Evolutionary conservation across 2,888 invertebrate genomes (phyloP), one percentile per base, ranked within the genome.

Genomic region (Anthrax anthrax): DNA sequence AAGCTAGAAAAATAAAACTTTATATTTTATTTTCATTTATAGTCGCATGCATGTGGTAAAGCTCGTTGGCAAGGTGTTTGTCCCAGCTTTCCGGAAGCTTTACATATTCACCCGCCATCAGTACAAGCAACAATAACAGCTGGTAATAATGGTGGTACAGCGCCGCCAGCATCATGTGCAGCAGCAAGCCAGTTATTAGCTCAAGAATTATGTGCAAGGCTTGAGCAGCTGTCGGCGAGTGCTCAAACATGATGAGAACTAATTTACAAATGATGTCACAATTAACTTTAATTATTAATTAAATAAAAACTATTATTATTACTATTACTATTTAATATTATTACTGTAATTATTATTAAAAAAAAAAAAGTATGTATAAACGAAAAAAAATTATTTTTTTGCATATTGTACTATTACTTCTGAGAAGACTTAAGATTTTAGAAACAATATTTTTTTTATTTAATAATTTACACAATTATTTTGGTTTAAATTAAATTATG

Each of bases 61-160:
- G 82, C 82, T 51, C 76, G 77, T 56, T 83, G 82, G 82, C 70
- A 74, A 58, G 83, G 83, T 41, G 75, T 77, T 52, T 83, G 83
- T 60, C 67, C 60, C 59, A 72, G 56, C 63, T 72, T 55, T 59
- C 72, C 60, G 37, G 66, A 67, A 52, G 59, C 60, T 17, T 52
- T 56, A 49, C 55, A 44, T 60, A 61, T 43, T 58, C 60, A 40
- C 57, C 58, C 49, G 44, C 54, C 42, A 17, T 32, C 29, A 12
- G 29, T 32, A 32, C 29, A 32, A 32, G 13, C 40, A 6, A 32
- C 45, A 34, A 45, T 17, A 13, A 18, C 37, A 17, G 40, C 27
- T 4, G 29, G 29, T 32, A 32, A 32, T 32, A 32, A 32, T 32
- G 29, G 29, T 32, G 10, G 12, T 10, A 36, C 44, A 46, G 23